Conservation (phyloP, 2,888 invertebrate genomes). For the Dynastes hyllus region DNA sequence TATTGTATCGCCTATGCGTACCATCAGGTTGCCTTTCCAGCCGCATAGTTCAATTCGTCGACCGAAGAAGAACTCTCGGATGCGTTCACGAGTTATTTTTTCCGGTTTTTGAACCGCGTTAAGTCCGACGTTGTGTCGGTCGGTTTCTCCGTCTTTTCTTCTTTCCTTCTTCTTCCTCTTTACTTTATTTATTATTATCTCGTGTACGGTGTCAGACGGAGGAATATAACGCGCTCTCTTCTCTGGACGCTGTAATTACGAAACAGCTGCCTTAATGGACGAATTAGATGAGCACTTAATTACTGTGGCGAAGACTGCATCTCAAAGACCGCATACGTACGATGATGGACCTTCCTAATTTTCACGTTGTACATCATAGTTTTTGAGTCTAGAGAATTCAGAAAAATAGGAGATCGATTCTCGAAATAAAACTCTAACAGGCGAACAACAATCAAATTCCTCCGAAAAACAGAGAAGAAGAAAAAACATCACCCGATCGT, state of each 20-base stretch:
- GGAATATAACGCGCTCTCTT: neutral
- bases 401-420: too few species aligned
- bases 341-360: too few species aligned
- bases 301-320: neutral
- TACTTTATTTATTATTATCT: neutral
- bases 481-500: neutral
- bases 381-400: too few species aligned
- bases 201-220: neutral
- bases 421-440: too few species aligned
- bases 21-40: too few species aligned
- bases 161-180: conserved; percentile 7
- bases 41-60: too few species aligned
- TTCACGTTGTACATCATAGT: too few species aligned
- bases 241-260: conserved; percentile 27
- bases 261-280: conserved; percentile 38
- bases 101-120: conserved; percentile 24
- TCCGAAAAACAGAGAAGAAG: neutral
- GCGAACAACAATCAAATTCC: neutral
- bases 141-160: neutral
- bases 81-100: conserved; percentile 2
- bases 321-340: neutral
- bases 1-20: conserved; percentile 17
- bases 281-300: conserved; percentile 36
- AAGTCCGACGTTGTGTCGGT: neutral
- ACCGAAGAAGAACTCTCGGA: neutral